Percentiles rank a stretch among this genome's conserved stretches.
phyloP scores from a whole-genome alignment of 2,113 vertebrate species.

The Melanerpes aurifrons region DNA sequence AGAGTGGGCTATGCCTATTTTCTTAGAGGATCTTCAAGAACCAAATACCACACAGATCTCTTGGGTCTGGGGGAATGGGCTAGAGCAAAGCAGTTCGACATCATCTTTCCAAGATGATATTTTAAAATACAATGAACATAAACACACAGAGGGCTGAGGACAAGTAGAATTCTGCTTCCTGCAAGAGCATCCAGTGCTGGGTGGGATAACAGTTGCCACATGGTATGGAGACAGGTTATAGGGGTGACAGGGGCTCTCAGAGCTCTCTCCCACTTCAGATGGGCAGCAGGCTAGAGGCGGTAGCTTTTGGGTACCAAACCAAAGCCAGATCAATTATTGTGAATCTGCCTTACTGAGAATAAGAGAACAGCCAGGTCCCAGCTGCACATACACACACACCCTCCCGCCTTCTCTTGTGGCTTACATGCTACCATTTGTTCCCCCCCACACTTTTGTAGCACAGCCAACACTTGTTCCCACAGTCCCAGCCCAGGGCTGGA shows the following conservation, averaged over 20 bases:
- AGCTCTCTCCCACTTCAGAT: background rate
- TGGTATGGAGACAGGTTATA: rapidly evolving
- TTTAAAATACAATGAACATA: background rate
- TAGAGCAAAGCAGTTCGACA: rapidly evolving
- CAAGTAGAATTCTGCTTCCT: background rate
- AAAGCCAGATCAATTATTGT: background rate
- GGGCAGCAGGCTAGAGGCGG: background rate
- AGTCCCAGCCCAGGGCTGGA: background rate
- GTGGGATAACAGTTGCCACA: rapidly evolving
- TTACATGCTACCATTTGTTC: background rate
- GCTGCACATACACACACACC: rapidly evolving
- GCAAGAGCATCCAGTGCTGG: background rate
- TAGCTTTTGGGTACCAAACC: background rate
- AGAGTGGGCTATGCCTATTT: background rate
- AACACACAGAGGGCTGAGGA: rapidly evolving
- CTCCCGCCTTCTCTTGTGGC: background rate
- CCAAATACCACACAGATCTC: background rate
- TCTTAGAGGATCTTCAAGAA: rapidly evolving
- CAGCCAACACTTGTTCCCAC: background rate
- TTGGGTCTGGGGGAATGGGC: rapidly evolving
- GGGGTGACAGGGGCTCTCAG: background rate
- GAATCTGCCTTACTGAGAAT: background rate
- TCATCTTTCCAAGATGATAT: rapidly evolving
- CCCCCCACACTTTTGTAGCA: background rate
- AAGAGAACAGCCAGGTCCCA: background rate